Conservation (phyloP, 2,888 invertebrate species). For the Drosophila leonis region DNA sequence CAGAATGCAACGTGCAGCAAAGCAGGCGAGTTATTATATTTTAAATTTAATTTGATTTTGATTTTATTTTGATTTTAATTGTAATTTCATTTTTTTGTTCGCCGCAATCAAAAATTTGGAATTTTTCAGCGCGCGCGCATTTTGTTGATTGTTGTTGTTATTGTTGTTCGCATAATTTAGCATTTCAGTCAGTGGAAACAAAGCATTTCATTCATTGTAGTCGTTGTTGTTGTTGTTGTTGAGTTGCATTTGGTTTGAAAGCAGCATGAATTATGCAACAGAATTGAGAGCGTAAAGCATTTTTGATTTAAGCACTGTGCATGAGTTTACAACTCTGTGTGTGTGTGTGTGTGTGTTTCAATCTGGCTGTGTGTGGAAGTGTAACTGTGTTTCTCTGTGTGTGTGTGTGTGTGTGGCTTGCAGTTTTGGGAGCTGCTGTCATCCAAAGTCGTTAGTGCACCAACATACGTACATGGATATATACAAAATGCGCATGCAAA, state of each 20-base stretch:
- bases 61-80: slow-evolving; percentile 12
- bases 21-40: slow-evolving; percentile 8
- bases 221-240: slow-evolving; percentile 28
- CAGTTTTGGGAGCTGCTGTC: slow-evolving; percentile 67
- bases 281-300: slow-evolving; percentile 43
- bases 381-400: slow-evolving; percentile 3
- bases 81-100: slow-evolving; percentile 9
- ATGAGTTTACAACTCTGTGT: slow-evolving; percentile 18
- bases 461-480: slow-evolving; percentile 17
- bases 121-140: slow-evolving; percentile 15
- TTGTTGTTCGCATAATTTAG: slow-evolving; percentile 25
- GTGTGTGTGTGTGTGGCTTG: slow-evolving; percentile 15
- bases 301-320: slow-evolving; percentile 40
- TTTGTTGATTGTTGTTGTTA: slow-evolving; percentile 22
- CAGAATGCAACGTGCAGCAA: slow-evolving; percentile 12
- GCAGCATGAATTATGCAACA: slow-evolving; percentile 53
- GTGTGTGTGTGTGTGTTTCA: slow-evolving; percentile 11
- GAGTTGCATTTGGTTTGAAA: slow-evolving; percentile 25
- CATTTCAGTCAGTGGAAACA: slow-evolving; percentile 39
- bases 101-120: slow-evolving; percentile 17
- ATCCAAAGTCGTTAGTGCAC: slow-evolving; percentile 18
- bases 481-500: slow-evolving; percentile 40
- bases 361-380: neutral
- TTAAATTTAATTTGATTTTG: neutral
- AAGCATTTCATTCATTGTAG: slow-evolving; percentile 34